Base-by-base conservation (phyloP, 2,888 invertebrate species). In the Deilephila porcellus region DNA sequence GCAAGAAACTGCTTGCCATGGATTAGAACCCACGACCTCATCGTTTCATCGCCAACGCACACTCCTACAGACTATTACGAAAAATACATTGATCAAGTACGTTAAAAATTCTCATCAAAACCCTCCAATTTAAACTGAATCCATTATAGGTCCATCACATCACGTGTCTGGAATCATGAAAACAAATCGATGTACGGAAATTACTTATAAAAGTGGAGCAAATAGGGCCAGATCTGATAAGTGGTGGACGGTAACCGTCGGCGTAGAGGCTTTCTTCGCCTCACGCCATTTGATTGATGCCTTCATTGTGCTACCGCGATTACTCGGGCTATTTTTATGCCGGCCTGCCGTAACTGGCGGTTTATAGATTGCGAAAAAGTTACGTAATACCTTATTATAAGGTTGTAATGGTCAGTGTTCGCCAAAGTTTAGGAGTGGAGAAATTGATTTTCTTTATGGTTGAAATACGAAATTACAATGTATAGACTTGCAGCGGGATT, bases 201-300 rank as follows among this genome's bases (percentile, higher is more conserved):
- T 93, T 90, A 91, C 88, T 89, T 90, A 88, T 92, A 93, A 67
- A 67, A 93, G 90, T 91, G 91, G 88, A 80, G 83, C 83, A 88
- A 87, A 93, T 90, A 91, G 86, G 90, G 89, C 84, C 86, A 85
- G 85, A 92, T 91, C 93, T 88, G 93, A 93, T 93, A 93, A 89
- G 90, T 86, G 88, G 73, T 52, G 52, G 52, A 64, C 64, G 67
- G 67, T 67, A 25, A 67, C 67, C 67, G 64, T 4, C 67, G 67
- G 67, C 67, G 63, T 4, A 8, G 17, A 67, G 67, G 70, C 91
- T 91, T 92, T 92, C 91, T 82, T 84, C 91, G 85, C 83, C 83
- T 86, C 93, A 93, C 93, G 93, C 93, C 79, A 91, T 83, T 87
- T 93, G 93, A 93, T 93, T 90, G 93, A 93, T 93, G 93, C 89